phyloP scores from a whole-genome alignment of 1,140 invertebrate species.

The Eufriesea mexicana region DNA sequence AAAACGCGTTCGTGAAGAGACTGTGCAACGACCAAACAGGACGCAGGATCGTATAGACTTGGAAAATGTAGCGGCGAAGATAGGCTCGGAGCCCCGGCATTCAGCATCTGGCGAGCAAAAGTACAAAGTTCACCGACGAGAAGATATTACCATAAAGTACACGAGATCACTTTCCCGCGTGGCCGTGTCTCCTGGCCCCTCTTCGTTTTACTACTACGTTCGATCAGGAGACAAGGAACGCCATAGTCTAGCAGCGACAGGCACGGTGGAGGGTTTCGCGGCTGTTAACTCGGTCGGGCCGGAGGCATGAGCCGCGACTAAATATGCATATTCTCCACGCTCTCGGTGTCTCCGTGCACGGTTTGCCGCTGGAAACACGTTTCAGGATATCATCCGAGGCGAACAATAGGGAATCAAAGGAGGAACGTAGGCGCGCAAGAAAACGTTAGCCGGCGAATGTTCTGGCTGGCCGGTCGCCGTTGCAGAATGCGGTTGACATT shows the following conservation, averaged over 20 bases:
- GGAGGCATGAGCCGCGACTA: slow-evolving; percentile 16
- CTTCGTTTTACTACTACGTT: neutral
- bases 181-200: neutral
- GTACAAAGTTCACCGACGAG: slow-evolving; percentile 20
- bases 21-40: too few species aligned
- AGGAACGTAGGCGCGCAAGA: slow-evolving; percentile 50
- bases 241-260: neutral
- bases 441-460: slow-evolving; percentile 59
- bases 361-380: slow-evolving; percentile 18
- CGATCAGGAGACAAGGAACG: neutral
- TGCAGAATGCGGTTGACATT: slow-evolving; percentile 69
- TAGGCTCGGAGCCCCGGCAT: neutral
- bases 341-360: slow-evolving; percentile 11
- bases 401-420: slow-evolving; percentile 68
- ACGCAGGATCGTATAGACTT: neutral
- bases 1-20: neutral
- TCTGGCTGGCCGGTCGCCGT: slow-evolving; percentile 50
- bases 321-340: slow-evolving; percentile 46
- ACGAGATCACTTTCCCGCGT: slow-evolving; percentile 27
- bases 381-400: slow-evolving; percentile 69
- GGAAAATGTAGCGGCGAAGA: neutral
- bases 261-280: neutral
- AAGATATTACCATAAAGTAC: slow-evolving; percentile 3
- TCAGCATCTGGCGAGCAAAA: neutral
- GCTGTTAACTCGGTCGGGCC: slow-evolving; percentile 8